Conservation (phyloP, 92 coral and sea anemone species). For the Siderastrea radians region DNA sequence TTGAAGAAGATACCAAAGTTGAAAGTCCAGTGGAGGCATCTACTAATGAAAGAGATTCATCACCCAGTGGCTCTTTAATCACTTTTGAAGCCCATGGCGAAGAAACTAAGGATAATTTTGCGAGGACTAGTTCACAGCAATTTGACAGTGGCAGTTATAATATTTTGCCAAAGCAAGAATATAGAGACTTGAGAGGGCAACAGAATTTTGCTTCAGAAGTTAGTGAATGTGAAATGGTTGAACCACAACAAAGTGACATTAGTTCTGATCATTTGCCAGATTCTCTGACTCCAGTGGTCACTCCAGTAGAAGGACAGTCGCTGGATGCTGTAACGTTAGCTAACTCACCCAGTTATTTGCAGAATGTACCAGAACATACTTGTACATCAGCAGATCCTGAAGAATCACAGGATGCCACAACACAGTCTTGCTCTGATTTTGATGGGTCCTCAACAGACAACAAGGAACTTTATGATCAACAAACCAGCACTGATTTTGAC, state of each 20-base stretch:
- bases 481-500: not conserved
- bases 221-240: not conserved
- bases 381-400: constrained; percentile 1
- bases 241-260: not conserved
- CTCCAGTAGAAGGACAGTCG: constrained; percentile 22
- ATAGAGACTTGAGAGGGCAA: constrained; percentile 15
- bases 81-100: not conserved
- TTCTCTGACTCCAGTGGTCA: constrained; percentile 8
- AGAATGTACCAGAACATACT: not conserved
- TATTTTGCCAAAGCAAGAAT: constrained; percentile 35
- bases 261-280: not conserved
- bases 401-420: not conserved
- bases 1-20: not conserved
- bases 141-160: constrained; percentile 11
- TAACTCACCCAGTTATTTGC: not conserved
- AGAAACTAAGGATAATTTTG: not conserved
- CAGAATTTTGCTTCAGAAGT: not conserved
- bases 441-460: not conserved
- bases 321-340: constrained; percentile 19
- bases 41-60: not conserved
- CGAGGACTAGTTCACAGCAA: constrained; percentile 5
- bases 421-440: not conserved
- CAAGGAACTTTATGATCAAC: not conserved
- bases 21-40: not conserved
- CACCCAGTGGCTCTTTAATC: not conserved